A percentile compares a stretch with the other conserved stretches of the same genome.
Evolutionary conservation across 2,797 vertebrate genomes (phyloP).

Genomic region (Malacoraja senta): DNA sequence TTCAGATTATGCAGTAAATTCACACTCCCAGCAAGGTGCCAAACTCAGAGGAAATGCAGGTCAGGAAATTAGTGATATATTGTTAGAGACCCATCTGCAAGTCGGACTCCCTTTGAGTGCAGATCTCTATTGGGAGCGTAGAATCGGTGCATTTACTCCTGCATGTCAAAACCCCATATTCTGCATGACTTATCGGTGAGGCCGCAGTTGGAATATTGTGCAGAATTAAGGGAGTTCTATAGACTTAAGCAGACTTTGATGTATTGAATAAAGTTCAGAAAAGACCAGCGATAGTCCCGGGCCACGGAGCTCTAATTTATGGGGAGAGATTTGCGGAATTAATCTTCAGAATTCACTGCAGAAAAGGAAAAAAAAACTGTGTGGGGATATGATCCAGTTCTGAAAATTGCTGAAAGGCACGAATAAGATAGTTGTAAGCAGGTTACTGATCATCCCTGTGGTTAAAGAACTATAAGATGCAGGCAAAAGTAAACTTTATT

Average conservation of each 20-base stretch:
- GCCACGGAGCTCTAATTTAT: neutral
- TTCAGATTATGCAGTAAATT: slow-evolving; percentile 4
- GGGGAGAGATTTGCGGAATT: neutral
- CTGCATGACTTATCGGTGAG: neutral
- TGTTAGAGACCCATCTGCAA: neutral
- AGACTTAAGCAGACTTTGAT: neutral
- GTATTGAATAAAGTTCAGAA: neutral
- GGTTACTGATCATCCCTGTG: neutral
- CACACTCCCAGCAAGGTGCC: neutral
- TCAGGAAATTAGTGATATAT: neutral
- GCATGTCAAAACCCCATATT: neutral
- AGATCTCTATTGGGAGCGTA: too few species aligned
- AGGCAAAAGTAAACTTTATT: neutral
- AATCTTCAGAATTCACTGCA: neutral
- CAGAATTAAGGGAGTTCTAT: neutral
- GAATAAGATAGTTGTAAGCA: neutral
- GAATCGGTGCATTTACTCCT: neutral
- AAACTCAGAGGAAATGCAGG: neutral
- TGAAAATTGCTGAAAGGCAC: neutral
- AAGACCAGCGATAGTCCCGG: neutral
- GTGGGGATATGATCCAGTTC: neutral
- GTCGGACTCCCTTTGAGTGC: neutral
- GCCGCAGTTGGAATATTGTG: neutral
- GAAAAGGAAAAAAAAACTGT: neutral
- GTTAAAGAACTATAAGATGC: neutral